A percentile compares a stretch with the other conserved stretches of the same genome.
Conservation (phyloP, 2,113 vertebrate species). For the Cyprinodon brontotheroides region DNA sequence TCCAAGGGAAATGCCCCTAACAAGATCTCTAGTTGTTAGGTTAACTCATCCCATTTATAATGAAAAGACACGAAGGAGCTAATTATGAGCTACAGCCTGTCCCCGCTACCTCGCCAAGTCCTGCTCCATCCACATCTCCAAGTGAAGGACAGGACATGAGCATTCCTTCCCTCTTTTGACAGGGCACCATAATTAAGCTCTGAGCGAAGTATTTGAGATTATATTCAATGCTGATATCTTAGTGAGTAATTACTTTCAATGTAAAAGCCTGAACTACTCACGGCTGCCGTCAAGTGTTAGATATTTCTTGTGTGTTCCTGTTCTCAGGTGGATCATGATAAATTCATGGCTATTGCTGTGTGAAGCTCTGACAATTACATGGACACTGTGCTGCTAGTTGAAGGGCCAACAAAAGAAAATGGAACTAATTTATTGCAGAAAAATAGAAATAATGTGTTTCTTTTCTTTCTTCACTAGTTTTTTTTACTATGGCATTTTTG, state of each 20-base stretch:
- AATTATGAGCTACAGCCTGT: slow-evolving; percentile 65
- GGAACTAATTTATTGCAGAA: slow-evolving; percentile 11
- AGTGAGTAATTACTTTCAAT: slow-evolving; percentile 19
- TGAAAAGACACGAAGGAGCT: slow-evolving; percentile 67
- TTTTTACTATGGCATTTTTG: slow-evolving; percentile 4
- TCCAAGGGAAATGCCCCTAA: slow-evolving; percentile 61
- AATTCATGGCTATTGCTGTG: slow-evolving; percentile 2
- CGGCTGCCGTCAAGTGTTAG: slow-evolving; percentile 13
- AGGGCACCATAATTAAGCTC: slow-evolving; percentile 58
- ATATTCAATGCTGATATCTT: slow-evolving; percentile 1
- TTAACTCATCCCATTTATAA: slow-evolving; percentile 23
- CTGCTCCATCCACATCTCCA: slow-evolving; percentile 40
- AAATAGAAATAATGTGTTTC: background rate
- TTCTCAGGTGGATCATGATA: slow-evolving; percentile 24
- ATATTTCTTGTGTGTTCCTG: slow-evolving; percentile 11
- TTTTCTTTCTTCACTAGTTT: background rate
- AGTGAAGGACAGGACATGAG: slow-evolving; percentile 59
- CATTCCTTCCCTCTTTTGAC: slow-evolving; percentile 24
- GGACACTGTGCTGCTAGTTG: slow-evolving; percentile 1
- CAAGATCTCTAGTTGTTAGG: slow-evolving; percentile 56
- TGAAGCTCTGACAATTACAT: slow-evolving; percentile 19
- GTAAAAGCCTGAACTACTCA: slow-evolving; percentile 7
- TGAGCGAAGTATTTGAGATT: background rate
- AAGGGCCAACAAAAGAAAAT: slow-evolving; percentile 1
- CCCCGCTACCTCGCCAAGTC: slow-evolving; percentile 42